Conservation (phyloP, 64 coral and sea anemone genomes). For the Actinia equina region DNA sequence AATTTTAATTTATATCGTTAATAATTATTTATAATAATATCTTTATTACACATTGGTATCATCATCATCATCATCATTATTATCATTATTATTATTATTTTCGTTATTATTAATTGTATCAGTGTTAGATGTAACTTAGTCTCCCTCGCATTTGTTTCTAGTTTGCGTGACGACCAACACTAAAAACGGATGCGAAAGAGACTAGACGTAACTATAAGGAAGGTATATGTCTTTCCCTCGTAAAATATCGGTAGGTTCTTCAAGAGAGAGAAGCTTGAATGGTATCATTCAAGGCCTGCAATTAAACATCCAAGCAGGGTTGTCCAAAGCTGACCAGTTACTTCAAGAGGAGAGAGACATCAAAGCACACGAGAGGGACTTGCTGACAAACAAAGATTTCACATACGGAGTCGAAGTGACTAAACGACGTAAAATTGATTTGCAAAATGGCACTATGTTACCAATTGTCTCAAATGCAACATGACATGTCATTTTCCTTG, state of each 20-base stretch:
- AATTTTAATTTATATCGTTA: too few species aligned
- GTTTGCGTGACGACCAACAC: too few species aligned
- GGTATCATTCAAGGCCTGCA: slow-evolving; percentile 11
- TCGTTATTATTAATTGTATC: too few species aligned
- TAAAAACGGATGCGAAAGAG: too few species aligned
- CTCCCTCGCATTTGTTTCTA: too few species aligned
- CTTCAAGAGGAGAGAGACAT: slow-evolving; percentile 25
- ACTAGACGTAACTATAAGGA: too few species aligned
- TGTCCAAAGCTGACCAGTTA: slow-evolving; percentile 32
- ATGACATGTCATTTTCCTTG: slow-evolving; percentile 35
- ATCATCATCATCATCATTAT: too few species aligned
- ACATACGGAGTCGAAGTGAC: neutral
- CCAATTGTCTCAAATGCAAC: slow-evolving; percentile 34
- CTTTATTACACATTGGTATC: too few species aligned
- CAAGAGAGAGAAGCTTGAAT: slow-evolving; percentile 31
- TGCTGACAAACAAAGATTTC: slow-evolving; percentile 44
- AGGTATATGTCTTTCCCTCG: too few species aligned
- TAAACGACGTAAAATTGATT: neutral
- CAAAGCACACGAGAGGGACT: slow-evolving; percentile 24
- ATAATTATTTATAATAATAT: too few species aligned
- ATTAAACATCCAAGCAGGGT: slow-evolving; percentile 11
- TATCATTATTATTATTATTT: too few species aligned
- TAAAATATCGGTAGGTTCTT: neutral
- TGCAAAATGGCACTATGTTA: slow-evolving; percentile 7
- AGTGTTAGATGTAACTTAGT: too few species aligned